Base-by-base conservation (phyloP, 2,113 vertebrate species). In the Proterorhinus semilunaris region DNA sequence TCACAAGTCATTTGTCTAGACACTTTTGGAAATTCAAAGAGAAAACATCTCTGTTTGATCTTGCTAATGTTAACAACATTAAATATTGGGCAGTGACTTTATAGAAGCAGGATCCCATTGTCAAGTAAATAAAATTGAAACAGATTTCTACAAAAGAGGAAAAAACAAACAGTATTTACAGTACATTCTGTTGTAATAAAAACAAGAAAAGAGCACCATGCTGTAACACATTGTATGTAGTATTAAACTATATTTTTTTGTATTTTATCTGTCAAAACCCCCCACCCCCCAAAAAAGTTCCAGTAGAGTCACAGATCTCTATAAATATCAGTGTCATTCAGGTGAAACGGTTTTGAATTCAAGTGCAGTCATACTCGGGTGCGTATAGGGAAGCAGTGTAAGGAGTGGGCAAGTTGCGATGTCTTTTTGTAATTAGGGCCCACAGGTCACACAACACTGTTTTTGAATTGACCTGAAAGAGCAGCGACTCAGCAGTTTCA, bases 391-490 rank as follows among this genome's bases (percentile, higher is more conserved):
- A 36, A 36, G 27, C 27, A 36, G 27, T 36, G 27, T 36, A 36
- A 36, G 27, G 2, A 36, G 27, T 36, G 27, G 27, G 27, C 27
- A 36, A 36, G 27, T 36, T 43, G 10, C 61, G 10, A 16, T 12
- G 8, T n/a, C n/a, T 7, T 5, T 53, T 15, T 10, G 15, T 10
- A 81, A 21, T 57, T 75, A 87, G 42, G 84, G 81, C 4, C 66
- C 69, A 77, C 96, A 98, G 0, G 96, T 95, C 87, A 91, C 71
- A 82, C 97, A 99, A 88, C 97, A 99, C 85, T 95, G 95, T 69
- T 72, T 92, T 72, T 90, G 92, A 82, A 99, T 90, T 0, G 95
- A 93, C 0, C 87, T 89, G 79, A 95, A 65, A 6, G 88, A 77
- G 66, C 96, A 99, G 77, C 94, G 96, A 45, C 94, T 94, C 80